phyloP scores from a whole-genome alignment of 2,888 invertebrate species.

The Gymnosoma rotundatum region DNA sequence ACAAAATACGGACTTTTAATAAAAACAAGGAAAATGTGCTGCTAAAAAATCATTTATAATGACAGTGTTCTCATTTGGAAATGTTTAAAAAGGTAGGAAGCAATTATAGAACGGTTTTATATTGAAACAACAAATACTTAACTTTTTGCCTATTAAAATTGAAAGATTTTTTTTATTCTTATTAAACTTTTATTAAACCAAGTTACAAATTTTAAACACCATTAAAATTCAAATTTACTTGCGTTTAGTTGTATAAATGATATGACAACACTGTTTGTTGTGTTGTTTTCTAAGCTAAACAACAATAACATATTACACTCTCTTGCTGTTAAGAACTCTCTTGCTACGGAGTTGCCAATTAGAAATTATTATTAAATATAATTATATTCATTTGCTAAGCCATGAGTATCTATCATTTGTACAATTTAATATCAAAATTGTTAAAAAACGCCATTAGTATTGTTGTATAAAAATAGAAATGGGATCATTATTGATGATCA shows the following conservation, averaged over 20 bases:
- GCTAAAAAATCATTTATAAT: conserved; percentile 28
- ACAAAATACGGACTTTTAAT: conserved; percentile 59
- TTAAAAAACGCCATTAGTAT: no score
- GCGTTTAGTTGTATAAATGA: not conserved
- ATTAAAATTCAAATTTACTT: not conserved
- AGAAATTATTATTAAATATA: not conserved
- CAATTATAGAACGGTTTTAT: no score
- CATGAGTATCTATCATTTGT: no score
- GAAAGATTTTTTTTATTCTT: no score
- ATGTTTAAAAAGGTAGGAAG: not conserved
- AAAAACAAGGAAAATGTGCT: conserved; percentile 64
- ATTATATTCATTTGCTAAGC: not conserved
- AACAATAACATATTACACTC: not conserved
- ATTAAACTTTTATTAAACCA: no score
- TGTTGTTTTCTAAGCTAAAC: not conserved
- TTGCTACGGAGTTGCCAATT: not conserved
- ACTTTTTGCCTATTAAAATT: not conserved
- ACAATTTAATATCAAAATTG: no score
- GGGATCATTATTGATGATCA: no score
- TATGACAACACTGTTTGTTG: not conserved
- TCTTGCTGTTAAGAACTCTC: not conserved
- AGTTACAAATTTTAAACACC: no score
- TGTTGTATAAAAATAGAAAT: no score
- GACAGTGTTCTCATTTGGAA: conserved; percentile 49
- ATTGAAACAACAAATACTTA: no score